Evolutionary conservation across 2,797 vertebrate species (phyloP).

Genomic region (Hemitrygon akajei): DNA sequence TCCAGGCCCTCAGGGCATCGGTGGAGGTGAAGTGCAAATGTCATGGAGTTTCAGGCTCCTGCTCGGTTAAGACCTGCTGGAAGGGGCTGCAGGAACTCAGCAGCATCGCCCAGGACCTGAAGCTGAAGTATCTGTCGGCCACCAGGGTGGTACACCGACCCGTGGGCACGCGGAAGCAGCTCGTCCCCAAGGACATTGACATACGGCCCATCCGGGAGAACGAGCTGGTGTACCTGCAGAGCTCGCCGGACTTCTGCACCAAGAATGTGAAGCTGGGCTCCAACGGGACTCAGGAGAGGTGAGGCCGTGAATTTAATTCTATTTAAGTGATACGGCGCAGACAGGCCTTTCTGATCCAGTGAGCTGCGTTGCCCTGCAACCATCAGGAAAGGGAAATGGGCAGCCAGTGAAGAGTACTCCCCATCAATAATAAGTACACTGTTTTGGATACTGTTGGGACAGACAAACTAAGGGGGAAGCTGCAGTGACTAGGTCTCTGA

Average conservation of each 20-base stretch:
- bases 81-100: constrained; percentile 85
- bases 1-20: constrained; percentile 77
- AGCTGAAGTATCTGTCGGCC: constrained; percentile 91
- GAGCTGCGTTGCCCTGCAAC: too few relatives aligned
- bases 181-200: constrained; percentile 96
- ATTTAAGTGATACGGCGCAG: too few relatives aligned
- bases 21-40: constrained; percentile 98
- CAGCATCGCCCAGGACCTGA: constrained; percentile 86
- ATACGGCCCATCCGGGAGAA: constrained; percentile 88
- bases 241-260: constrained; percentile 88
- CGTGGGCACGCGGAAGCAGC: constrained; percentile 90
- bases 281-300: constrained; percentile 94
- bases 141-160: constrained; percentile 92
- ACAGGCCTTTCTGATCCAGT: too few relatives aligned
- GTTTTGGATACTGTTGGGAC: too few relatives aligned
- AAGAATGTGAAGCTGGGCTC: constrained; percentile 91
- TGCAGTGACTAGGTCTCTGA: too few relatives aligned
- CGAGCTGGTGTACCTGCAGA: constrained; percentile 92
- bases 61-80: constrained; percentile 97
- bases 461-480: too few relatives aligned
- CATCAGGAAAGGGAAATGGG: too few relatives aligned
- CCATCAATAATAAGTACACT: too few relatives aligned
- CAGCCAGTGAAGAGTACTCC: too few relatives aligned
- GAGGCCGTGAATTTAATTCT: constrained; percentile 39
- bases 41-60: constrained; percentile 95